Conservation (phyloP, 1,140 invertebrate genomes). For the Tetraneura akinire region DNA sequence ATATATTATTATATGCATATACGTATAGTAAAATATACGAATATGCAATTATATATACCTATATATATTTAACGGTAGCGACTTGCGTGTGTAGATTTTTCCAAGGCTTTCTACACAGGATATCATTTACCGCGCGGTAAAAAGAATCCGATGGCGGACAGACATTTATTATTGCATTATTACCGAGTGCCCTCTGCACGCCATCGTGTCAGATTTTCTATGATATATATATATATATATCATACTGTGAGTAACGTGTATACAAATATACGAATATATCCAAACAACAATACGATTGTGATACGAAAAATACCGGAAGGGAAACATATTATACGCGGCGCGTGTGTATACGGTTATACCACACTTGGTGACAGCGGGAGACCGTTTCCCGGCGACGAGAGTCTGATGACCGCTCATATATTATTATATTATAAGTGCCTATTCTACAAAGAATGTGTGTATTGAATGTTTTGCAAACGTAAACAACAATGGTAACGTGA, state of each 20-base stretch:
- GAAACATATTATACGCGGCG: neutral
- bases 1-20: too few species aligned
- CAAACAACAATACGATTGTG: neutral
- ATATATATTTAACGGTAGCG: neutral
- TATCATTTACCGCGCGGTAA: neutral
- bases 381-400: neutral
- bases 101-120: conserved; percentile 2
- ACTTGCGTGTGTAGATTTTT: neutral
- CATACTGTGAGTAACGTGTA: neutral
- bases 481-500: neutral
- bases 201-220: neutral
- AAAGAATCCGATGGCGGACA: neutral
- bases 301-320: conserved; percentile 8
- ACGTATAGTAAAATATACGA: too few species aligned
- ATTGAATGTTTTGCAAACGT: neutral
- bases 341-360: neutral
- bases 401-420: neutral
- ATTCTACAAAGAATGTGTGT: neutral
- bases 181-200: neutral
- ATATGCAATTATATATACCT: too few species aligned
- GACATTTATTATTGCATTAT: conserved; percentile 30
- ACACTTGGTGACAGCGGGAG: neutral
- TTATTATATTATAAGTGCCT: neutral
- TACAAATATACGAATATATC: neutral
- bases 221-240: neutral